These are phyloP conservation scores for Neomorphus geoffroyi DNA, from an alignment of 2,797 vertebrate genomes.

Conservation along the genomic window DNA sequence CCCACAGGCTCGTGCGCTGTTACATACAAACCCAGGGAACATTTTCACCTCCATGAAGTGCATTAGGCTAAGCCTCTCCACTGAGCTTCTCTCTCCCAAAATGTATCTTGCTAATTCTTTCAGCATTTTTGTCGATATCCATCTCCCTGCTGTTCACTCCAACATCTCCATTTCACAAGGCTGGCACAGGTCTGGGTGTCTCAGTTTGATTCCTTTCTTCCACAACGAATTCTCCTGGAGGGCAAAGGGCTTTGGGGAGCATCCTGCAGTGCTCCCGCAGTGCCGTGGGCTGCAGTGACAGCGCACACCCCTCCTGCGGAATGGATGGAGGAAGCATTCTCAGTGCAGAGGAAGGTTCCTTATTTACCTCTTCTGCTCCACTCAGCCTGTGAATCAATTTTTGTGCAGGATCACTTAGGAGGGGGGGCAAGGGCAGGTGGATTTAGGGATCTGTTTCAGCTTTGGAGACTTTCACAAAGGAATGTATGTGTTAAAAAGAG, in stretches of 20 bases:
- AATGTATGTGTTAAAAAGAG: slow-evolving; percentile 5
- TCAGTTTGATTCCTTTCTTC: background rate
- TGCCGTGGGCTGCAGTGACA: background rate
- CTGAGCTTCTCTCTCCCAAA: background rate
- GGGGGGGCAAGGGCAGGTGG: background rate
- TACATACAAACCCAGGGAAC: background rate
- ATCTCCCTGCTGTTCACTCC: background rate
- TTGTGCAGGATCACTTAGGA: background rate
- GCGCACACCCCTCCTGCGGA: background rate
- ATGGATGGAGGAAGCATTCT: background rate
- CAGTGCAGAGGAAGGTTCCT: background rate
- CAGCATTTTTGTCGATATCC: background rate
- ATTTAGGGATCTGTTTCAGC: slow-evolving; percentile 12
- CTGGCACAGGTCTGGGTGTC: background rate
- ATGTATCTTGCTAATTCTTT: background rate
- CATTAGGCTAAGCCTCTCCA: background rate
- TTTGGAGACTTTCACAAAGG: background rate
- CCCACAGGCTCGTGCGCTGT: background rate
- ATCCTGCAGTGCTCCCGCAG: background rate
- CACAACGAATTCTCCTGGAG: background rate
- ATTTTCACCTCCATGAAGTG: background rate
- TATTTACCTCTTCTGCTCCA: background rate
- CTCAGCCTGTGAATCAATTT: background rate
- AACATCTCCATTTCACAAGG: background rate
- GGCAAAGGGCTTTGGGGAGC: background rate